Conservation (phyloP, 2,797 vertebrate species). For the Synanceia verrucosa region DNA sequence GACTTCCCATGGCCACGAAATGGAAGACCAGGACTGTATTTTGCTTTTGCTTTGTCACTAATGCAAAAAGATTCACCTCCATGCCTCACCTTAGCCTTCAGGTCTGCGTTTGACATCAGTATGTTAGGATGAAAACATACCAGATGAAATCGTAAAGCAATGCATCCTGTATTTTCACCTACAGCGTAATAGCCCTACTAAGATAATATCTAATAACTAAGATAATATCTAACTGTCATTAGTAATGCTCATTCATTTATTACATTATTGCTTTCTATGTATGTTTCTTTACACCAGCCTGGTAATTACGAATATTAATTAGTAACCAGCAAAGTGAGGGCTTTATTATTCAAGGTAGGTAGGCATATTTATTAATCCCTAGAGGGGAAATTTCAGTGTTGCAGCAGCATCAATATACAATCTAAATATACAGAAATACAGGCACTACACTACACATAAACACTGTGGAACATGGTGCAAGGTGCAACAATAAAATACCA, state of each 20-base stretch:
- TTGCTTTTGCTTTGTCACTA: not conserved
- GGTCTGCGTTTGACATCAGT: not conserved
- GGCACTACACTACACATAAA: too few relatives aligned
- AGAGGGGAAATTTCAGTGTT: too few relatives aligned
- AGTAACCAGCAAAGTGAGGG: not conserved
- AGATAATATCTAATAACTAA: not conserved
- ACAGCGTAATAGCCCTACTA: not conserved
- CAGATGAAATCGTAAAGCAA: not conserved
- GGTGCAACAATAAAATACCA: too few relatives aligned
- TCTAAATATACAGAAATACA: too few relatives aligned
- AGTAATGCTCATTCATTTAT: not conserved
- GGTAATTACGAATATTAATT: not conserved
- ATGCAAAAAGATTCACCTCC: not conserved
- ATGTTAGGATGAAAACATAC: too few relatives aligned
- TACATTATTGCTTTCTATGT: not conserved
- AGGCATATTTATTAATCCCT: too few relatives aligned
- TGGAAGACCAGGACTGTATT: not conserved
- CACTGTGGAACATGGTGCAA: too few relatives aligned
- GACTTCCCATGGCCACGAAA: not conserved
- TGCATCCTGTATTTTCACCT: too few relatives aligned
- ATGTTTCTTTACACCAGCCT: not conserved
- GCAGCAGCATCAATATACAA: too few relatives aligned
- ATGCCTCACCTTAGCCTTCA: not conserved
- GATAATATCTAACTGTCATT: not conserved
- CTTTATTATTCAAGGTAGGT: too few relatives aligned